Conservation (phyloP, 2,888 invertebrate species). For the Caradrina clavipalpis region DNA sequence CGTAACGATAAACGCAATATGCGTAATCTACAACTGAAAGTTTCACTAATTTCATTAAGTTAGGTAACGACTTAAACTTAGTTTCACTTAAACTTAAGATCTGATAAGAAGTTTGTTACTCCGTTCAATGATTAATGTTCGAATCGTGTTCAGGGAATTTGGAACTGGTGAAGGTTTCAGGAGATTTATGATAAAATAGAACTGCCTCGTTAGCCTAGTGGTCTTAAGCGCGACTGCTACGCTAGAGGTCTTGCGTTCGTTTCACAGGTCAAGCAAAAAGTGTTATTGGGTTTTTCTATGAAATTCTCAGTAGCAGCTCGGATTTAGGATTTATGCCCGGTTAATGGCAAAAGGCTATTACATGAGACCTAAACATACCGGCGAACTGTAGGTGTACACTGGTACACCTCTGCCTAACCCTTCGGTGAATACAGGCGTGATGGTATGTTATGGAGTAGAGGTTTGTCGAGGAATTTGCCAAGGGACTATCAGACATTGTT, state of each 20-base stretch:
- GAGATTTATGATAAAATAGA: background rate
- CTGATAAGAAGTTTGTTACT: slow-evolving; percentile 51
- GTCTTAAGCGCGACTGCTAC: too few species aligned
- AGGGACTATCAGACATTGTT: background rate
- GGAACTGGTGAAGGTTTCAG: background rate
- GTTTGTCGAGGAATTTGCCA: background rate
- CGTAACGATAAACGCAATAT: slow-evolving; percentile 34
- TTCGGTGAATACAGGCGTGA: too few species aligned
- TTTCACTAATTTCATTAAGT: slow-evolving; percentile 54
- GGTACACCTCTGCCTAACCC: too few species aligned
- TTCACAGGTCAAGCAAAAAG: too few species aligned
- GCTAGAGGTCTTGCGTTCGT: too few species aligned
- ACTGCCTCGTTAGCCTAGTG: too few species aligned
- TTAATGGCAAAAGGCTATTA: too few species aligned
- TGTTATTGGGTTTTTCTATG: too few species aligned
- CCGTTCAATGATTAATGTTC: slow-evolving; percentile 44
- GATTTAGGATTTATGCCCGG: too few species aligned
- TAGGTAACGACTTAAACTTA: slow-evolving; percentile 45
- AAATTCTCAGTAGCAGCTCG: too few species aligned
- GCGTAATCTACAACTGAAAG: slow-evolving; percentile 27
- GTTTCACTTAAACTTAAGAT: slow-evolving; percentile 44
- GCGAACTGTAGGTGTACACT: too few species aligned
- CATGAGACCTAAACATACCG: too few species aligned
- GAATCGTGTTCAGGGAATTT: slow-evolving; percentile 10
- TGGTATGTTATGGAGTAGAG: background rate